Evolutionary conservation across 2,113 vertebrate genomes (phyloP), one percentile per base, ranked within the genome.

Genomic region (Plecturocebus donacophilus): DNA sequence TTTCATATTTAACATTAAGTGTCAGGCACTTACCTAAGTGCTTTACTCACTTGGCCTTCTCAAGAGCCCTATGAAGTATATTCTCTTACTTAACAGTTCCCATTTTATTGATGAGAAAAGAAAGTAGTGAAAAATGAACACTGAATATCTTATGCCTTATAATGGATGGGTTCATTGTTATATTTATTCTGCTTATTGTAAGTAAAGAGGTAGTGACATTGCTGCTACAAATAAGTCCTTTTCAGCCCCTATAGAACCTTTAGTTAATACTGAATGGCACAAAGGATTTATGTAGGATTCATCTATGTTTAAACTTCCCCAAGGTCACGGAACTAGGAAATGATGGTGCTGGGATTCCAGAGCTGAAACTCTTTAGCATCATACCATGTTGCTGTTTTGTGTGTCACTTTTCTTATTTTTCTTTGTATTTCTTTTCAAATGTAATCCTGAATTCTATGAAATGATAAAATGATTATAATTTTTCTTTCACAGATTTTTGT

Each of bases 171-270:
- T 66, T 94, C 8, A 32, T 86, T 87, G 68, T 86, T 96, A 92
- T 49, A 52, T 68, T 96, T 94, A 79, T 85, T 84, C 54, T 61
- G 10, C n/a, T 93, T 87, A 35, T 92, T 25, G 5, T 47, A 94
- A 73, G 45, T 68, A 75, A 96, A 90, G 75, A 91, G 45, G 11
- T 82, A 86, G 45, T 97, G 25, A 35, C 20, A 79, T 52, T 96
- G 12, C 86, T 91, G 14, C 17, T 94, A 1, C 45, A 96, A 87
- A 58, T n/a, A 94, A 68, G 47, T 85, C 5, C 95, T 85, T 94
- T 70, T 71, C 17, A 54, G 70, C 61, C 27, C 91, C 5, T 68
- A 17, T 85, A 20, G 8, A 32, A 58, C 35, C 19, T 91, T 79
- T 20, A 70, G 58, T 95, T 94, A 86, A 86, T 61, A 82, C 56